Evolutionary conservation across 2,888 invertebrate species (phyloP).

Genomic region (Asteroscopus sphinx): DNA sequence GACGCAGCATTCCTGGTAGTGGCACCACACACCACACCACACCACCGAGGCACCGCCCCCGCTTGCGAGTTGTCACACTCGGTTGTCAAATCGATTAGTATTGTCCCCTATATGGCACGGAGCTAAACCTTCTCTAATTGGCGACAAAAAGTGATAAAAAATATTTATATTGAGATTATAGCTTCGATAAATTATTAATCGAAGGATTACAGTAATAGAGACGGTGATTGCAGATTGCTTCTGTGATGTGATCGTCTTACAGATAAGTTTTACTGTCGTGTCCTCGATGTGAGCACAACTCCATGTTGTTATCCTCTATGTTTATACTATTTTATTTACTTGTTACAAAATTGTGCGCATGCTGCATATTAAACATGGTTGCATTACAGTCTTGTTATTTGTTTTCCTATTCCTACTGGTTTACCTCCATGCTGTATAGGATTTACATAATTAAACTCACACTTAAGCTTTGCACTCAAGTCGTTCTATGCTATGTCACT

Average conservation of each 20-base stretch:
- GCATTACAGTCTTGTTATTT: slow-evolving; percentile 32
- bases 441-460: slow-evolving; percentile 44
- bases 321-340: slow-evolving; percentile 27
- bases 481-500: slow-evolving; percentile 17
- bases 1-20: slow-evolving; percentile 59
- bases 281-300: slow-evolving; percentile 3
- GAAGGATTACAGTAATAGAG: no score
- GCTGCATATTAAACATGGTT: slow-evolving; percentile 27
- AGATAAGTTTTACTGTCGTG: slow-evolving; percentile 15
- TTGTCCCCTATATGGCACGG: slow-evolving; percentile 44
- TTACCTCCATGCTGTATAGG: slow-evolving; percentile 34
- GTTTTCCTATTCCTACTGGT: slow-evolving; percentile 35
- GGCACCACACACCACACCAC: slow-evolving; percentile 30
- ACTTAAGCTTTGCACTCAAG: slow-evolving; percentile 1
- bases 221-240: slow-evolving; percentile 13
- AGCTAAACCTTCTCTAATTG: slow-evolving; percentile 47
- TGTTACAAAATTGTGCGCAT: slow-evolving; percentile 24
- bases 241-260: slow-evolving; percentile 6
- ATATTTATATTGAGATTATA: slow-evolving; percentile 34
- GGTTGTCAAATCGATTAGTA: slow-evolving; percentile 51
- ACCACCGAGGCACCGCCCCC: slow-evolving; percentile 54
- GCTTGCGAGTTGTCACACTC: slow-evolving; percentile 36
- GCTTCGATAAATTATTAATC: no score
- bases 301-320: slow-evolving; percentile 15
- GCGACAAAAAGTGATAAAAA: slow-evolving; percentile 40